These are phyloP conservation scores for Haliclona indistincta DNA, from an alignment of 37 sponge, comb jelly and placozoan genomes.

Conservation along the genomic window DNA sequence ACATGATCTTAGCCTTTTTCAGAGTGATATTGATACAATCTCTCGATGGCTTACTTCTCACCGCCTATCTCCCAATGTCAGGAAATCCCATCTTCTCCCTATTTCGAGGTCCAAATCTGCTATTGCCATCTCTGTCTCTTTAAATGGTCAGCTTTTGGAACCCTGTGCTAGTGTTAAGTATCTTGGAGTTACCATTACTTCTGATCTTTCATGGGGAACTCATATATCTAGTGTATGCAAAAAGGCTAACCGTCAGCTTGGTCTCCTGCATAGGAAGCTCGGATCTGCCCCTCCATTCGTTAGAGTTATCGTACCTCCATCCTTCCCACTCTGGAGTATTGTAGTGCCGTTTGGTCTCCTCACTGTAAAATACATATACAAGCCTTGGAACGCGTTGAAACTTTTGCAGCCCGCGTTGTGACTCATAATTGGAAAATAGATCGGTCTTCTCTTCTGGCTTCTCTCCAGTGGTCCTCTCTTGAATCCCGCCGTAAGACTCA, in stretches of 20 bases:
- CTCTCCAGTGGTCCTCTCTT: too few species aligned
- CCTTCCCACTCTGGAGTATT: too few species aligned
- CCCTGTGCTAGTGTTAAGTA: not conserved
- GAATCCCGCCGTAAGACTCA: too few species aligned
- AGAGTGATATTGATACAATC: conserved; percentile 7
- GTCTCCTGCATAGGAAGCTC: conserved; percentile 6
- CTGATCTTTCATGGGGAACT: conserved; percentile 16
- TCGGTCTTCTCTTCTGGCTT: too few species aligned
- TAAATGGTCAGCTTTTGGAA: not conserved
- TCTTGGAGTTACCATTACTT: conserved; percentile 24
- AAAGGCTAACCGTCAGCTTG: conserved; percentile 28
- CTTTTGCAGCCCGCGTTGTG: too few species aligned
- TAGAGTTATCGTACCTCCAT: too few species aligned
- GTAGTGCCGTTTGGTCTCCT: too few species aligned
- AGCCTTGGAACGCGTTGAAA: too few species aligned
- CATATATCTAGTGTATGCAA: conserved; percentile 13
- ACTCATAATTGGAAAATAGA: too few species aligned
- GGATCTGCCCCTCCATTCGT: too few species aligned
- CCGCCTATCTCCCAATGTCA: conserved; percentile 11
- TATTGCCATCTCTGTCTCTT: not conserved
- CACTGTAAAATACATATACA: too few species aligned
- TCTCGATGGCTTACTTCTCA: not conserved
- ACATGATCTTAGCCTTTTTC: not conserved
- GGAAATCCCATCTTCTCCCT: conserved; percentile 4
- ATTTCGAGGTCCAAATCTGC: not conserved